These are phyloP conservation scores for Tipula lateralis DNA, from an alignment of 2,888 invertebrate genomes.

Conservation along the genomic window DNA sequence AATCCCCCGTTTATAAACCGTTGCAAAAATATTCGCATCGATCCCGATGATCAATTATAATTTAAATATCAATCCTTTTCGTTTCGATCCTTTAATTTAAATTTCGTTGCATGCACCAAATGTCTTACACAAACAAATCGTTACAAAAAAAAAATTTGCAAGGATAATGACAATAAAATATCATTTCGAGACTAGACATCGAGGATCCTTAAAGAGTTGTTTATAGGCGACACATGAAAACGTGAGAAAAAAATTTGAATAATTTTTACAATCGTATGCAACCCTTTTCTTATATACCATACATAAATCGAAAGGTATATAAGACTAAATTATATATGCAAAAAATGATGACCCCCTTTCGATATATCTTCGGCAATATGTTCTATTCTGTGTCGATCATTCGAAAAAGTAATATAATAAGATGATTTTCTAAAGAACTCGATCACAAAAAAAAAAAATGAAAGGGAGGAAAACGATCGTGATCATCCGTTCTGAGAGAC, in stretches of 20 bases:
- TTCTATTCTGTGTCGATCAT: constrained; percentile 9
- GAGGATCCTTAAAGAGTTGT: background rate
- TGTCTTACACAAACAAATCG: background rate
- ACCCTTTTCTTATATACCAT: background rate
- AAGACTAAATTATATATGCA: background rate
- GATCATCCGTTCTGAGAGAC: background rate
- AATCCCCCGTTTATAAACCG: background rate
- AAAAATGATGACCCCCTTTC: constrained; percentile 1
- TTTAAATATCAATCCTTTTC: constrained; percentile 1
- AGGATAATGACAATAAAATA: constrained; percentile 1
- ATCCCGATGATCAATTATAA: background rate
- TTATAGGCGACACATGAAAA: background rate
- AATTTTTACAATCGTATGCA: background rate
- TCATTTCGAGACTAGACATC: background rate
- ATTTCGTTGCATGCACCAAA: background rate
- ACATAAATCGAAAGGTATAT: background rate
- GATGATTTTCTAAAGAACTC: background rate
- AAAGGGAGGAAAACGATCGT: background rate
- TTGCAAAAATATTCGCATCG: background rate
- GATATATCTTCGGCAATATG: background rate
- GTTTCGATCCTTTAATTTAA: background rate
- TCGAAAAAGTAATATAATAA: background rate
- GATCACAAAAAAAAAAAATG: background rate
- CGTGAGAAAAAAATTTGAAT: constrained; percentile 15
- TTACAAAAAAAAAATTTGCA: background rate